A percentile compares a stretch with the other conserved stretches of the same genome.
Conservation (phyloP, 1,140 invertebrate genomes). For the Lerema accius region DNA sequence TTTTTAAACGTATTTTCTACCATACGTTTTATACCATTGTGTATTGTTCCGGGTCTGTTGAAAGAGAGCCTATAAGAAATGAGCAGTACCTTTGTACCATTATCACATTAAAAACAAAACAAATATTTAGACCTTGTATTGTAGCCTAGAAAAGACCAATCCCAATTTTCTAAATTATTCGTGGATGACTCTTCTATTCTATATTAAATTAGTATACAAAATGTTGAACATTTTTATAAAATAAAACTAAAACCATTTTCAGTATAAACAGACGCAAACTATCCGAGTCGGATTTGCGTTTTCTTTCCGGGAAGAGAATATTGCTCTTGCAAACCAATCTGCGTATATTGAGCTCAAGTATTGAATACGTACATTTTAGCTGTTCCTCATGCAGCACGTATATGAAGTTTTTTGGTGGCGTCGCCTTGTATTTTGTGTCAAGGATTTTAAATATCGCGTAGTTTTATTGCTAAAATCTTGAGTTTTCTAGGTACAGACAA, state of each 20-base stretch:
- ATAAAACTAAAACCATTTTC: constrained; percentile 14
- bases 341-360: constrained; percentile 30
- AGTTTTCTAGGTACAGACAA: not conserved
- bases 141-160: too few relatives aligned
- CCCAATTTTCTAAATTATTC: too few relatives aligned
- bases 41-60: too few relatives aligned
- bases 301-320: constrained; percentile 24
- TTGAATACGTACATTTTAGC: constrained; percentile 27
- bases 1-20: too few relatives aligned
- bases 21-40: too few relatives aligned
- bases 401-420: constrained; percentile 24
- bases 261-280: constrained; percentile 29
- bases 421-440: constrained; percentile 1
- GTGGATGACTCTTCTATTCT: too few relatives aligned
- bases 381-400: constrained; percentile 24
- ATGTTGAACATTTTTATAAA: constrained; percentile 2
- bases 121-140: too few relatives aligned
- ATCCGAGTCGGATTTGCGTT: constrained; percentile 22
- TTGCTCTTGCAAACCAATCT: constrained; percentile 33
- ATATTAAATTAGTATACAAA: constrained; percentile 1
- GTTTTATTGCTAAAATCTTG: not conserved
- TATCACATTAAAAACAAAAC: too few relatives aligned
- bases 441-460: not conserved
- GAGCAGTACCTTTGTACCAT: too few relatives aligned
- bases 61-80: too few relatives aligned